A percentile compares a stretch with the other conserved stretches of the same genome.
These are phyloP conservation scores for Scomber colias DNA, from an alignment of 2,113 vertebrate species.

Conservation along the genomic window DNA sequence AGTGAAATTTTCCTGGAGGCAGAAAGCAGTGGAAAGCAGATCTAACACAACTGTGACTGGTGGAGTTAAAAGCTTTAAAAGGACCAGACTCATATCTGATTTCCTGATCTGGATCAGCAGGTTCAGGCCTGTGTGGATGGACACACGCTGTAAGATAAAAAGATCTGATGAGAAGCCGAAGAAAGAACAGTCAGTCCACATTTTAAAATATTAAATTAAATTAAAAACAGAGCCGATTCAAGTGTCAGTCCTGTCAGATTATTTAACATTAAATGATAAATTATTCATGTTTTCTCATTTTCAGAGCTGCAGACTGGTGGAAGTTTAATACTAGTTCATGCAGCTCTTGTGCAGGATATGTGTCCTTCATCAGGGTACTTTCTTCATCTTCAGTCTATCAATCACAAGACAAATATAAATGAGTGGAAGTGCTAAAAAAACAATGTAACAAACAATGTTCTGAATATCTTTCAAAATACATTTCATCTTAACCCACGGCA, in stretches of 20 bases:
- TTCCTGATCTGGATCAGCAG: slow-evolving; percentile 14
- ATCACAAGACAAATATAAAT: too few species aligned
- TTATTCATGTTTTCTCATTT: not conserved
- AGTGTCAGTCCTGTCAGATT: not conserved
- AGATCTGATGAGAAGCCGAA: too few species aligned
- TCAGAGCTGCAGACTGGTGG: not conserved
- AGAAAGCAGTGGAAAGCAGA: slow-evolving; percentile 15
- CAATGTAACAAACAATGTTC: too few species aligned
- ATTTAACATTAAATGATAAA: too few species aligned
- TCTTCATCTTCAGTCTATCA: too few species aligned
- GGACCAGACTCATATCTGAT: slow-evolving; percentile 1
- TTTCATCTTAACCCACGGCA: too few species aligned
- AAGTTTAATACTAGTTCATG: too few species aligned
- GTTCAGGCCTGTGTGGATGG: not conserved
- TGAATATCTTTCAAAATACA: too few species aligned
- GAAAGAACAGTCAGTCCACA: too few species aligned
- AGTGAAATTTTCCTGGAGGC: slow-evolving; percentile 22
- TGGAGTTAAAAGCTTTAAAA: slow-evolving; percentile 50
- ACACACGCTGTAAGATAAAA: not conserved
- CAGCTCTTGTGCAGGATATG: too few species aligned
- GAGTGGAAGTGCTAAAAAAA: too few species aligned
- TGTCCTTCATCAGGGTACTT: too few species aligned
- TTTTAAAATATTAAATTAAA: not conserved
- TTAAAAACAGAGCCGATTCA: not conserved
- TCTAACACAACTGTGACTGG: not conserved